phyloP scores from a whole-genome alignment of 2,797 vertebrate species.

The Danio kyathit region DNA sequence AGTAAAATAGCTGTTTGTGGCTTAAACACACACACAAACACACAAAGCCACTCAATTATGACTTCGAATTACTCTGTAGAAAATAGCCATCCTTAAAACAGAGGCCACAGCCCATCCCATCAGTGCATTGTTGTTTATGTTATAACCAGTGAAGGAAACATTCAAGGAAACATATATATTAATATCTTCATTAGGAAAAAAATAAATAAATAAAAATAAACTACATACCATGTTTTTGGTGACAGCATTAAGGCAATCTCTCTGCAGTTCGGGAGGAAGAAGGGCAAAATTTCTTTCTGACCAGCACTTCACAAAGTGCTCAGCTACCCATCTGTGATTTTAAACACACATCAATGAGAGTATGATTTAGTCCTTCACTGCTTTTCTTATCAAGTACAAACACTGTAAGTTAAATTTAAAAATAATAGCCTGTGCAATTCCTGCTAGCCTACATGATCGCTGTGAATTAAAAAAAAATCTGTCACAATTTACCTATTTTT shows the following conservation, averaged over 20 bases:
- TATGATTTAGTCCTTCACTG: background rate
- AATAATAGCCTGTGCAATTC: background rate
- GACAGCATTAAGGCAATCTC: slow-evolving; percentile 83
- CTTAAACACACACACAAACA: slow-evolving; percentile 1
- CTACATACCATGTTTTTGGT: slow-evolving; percentile 88
- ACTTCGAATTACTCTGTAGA: slow-evolving; percentile 41
- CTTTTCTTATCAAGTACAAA: background rate
- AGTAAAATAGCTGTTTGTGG: slow-evolving; percentile 28
- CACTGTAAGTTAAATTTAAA: background rate
- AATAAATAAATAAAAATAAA: background rate
- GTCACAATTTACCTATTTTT: background rate
- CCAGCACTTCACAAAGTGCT: slow-evolving; percentile 92
- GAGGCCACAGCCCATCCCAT: slow-evolving; percentile 37
- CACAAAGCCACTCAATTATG: slow-evolving; percentile 32
- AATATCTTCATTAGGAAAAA: background rate
- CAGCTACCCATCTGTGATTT: slow-evolving; percentile 86
- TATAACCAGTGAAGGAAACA: background rate
- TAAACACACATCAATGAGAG: slow-evolving; percentile 6
- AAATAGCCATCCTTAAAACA: slow-evolving; percentile 29
- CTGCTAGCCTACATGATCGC: background rate
- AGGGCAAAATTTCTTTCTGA: slow-evolving; percentile 91
- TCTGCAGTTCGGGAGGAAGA: slow-evolving; percentile 88
- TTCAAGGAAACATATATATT: too few species aligned
- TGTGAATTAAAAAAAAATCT: background rate
- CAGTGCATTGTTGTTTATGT: slow-evolving; percentile 32